Evolutionary conservation across 2,797 vertebrate species (phyloP), one percentile per base, ranked within the genome.

Genomic region (Pterois miles): DNA sequence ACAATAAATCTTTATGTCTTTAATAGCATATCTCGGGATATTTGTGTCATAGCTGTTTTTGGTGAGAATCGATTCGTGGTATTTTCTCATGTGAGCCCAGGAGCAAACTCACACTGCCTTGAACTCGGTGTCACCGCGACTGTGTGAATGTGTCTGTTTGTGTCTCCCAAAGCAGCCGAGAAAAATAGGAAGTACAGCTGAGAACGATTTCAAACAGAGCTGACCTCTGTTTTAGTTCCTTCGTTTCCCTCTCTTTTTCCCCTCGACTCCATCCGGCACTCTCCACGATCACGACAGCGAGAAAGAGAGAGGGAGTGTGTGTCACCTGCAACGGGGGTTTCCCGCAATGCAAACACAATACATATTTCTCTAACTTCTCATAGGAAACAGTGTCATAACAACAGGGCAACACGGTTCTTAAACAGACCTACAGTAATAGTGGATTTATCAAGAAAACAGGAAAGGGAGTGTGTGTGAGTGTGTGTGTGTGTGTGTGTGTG

Each of bases 401-500:
- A 74, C 36, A 59, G 64, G 48, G 73, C 46, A 67, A 57, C 56
- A 33, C 5, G 23, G 50, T 52, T 74, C 65, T 75, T 54, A 59
- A 73, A 57, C 65, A 68, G 46, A 50, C 22, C 59, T 40, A n/a
- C 22, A 43, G 78, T 46, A 71, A 58, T 31, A 33, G 72, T 66
- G 52, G 78, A 80, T 75, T 86, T 85, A 77, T 81, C 40, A 70
- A 74, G 74, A 83, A 86, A 91, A 88, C 88, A 90, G 90, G 86
- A 90, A 88, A 80, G 33, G 56, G 25, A 43, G 29, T 58, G 25
- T 65, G n/a, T n/a, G n/a, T n/a, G n/a, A n/a, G n/a, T 52, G 18
- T 64, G 20, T 34, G 50, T 43, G 69, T 34, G 25, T 48, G 70
- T 69, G 60, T 63, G 71, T 70, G 67, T 72, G 57, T 71, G 52